Percentiles rank a stretch among this genome's conserved stretches.
These are phyloP conservation scores for Graptemys geographica DNA, from an alignment of 2,797 vertebrate genomes.

Conservation along the genomic window DNA sequence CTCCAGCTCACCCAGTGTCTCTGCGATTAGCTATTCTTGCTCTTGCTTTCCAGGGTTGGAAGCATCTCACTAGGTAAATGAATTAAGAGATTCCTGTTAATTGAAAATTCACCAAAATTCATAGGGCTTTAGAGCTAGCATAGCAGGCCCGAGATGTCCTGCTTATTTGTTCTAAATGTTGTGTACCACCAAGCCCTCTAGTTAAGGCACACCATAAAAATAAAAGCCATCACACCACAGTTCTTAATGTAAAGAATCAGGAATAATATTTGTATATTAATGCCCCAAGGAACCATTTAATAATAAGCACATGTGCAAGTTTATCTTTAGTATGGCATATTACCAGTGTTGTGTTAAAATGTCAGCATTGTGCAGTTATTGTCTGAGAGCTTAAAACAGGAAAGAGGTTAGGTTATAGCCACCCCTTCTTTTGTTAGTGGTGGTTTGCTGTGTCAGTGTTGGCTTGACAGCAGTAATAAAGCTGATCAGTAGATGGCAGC, in stretches of 20 bases:
- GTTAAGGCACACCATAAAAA: not conserved
- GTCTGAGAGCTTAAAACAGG: not conserved
- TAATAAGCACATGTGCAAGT: not conserved
- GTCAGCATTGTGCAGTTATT: not conserved
- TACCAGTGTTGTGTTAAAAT: not conserved
- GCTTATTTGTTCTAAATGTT: not conserved
- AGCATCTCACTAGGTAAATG: not conserved
- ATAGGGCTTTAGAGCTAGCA: not conserved
- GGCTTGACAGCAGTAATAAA: not conserved
- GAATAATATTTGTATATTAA: not conserved
- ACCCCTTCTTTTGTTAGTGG: not conserved
- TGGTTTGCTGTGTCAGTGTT: not conserved
- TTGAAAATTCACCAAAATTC: not conserved
- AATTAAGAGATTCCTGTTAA: not conserved
- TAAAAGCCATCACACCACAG: not conserved
- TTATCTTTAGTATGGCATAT: not conserved
- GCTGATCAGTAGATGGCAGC: constrained; percentile 77
- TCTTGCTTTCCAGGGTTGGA: rapidly evolving
- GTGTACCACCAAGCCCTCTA: too few species aligned
- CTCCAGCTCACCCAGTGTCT: not conserved
- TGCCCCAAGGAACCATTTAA: not conserved
- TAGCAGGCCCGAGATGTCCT: not conserved
- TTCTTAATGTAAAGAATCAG: not conserved
- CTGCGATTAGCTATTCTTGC: rapidly evolving
- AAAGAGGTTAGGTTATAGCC: not conserved